A percentile compares a stretch with the other conserved stretches of the same genome.
phyloP scores from a whole-genome alignment of 92 coral and sea anemone species.

The Epizoanthus stellaris region DNA sequence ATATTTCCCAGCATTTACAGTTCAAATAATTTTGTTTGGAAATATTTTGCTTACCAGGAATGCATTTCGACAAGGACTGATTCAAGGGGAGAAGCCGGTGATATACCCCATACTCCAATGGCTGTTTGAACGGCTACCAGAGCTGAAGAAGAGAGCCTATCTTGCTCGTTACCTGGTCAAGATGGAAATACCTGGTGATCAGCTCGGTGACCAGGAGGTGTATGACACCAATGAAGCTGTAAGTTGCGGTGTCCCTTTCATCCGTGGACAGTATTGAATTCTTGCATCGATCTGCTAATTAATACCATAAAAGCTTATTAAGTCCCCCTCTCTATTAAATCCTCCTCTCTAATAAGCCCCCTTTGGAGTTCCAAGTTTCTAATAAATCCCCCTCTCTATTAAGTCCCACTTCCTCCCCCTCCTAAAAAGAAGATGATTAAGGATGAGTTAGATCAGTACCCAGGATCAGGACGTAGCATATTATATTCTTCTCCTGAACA shows the following conservation, averaged over 20 bases:
- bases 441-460: too few species aligned
- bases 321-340: too few species aligned
- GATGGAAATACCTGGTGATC: constrained; percentile 91
- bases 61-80: constrained; percentile 94
- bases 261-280: neutral
- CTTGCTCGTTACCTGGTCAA: constrained; percentile 92
- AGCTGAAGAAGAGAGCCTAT: constrained; percentile 92
- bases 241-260: constrained; percentile 14
- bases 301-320: too few species aligned
- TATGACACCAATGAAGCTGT: constrained; percentile 85
- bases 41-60: constrained; percentile 51
- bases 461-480: too few species aligned
- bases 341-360: too few species aligned
- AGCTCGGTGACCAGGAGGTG: constrained; percentile 89
- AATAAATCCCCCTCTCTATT: too few species aligned
- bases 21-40: neutral
- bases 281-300: neutral
- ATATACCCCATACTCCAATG: constrained; percentile 95
- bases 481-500: too few species aligned
- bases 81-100: constrained; percentile 94
- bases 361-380: too few species aligned
- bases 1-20: neutral
- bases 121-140: constrained; percentile 89
- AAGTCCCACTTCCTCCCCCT: too few species aligned
- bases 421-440: too few species aligned